Base-by-base conservation (phyloP, 2,888 invertebrate genomes). In the Rhamphomyia laevipes region DNA sequence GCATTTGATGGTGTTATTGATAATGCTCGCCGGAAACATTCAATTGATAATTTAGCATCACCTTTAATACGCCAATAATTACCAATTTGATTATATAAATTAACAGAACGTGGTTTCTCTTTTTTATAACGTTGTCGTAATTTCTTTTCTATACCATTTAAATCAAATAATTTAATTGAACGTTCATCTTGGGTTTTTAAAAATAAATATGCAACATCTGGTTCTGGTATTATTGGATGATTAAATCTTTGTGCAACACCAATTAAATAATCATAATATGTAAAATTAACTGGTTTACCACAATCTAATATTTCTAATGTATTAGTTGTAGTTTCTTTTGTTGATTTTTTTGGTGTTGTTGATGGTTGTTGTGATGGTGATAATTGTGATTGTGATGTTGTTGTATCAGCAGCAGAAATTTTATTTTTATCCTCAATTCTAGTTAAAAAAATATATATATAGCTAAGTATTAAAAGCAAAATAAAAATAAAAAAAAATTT, bases 1-100 rank as follows among this genome's bases (percentile, higher is more conserved):
- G 91, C 82, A 73, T 90, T 87, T 62, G 89, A 86, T 2, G 91
- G 90, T 18, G 87, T 84, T 12, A 90, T 83, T 18, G 86, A 84
- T 18, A 91, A 74, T 5, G 89, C 90, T 61, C 87, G 77, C 53
- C 91, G 77, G 70, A 91, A 92, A 67, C 91, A 92, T 69, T 92
- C 91, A 53, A 92, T 90, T 1, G 90, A 86, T 62, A 82, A 81
- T 62, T 85, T 77, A 7, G 90, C 86, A 64, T 91, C 86, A 5
- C 91, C 91, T 67, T 89, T 87, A 57, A 91, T 86, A 54, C 90
- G 77, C 87, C 88, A 91, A 68, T 87, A 91, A 70, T 92, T 91
- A 2, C 91, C 91, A 62, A 92, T 89, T 69, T 91, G 88, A 67
- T 90, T 91, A 67, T 88, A 90, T 45, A 90, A 74, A 62, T 87